These are phyloP conservation scores for Periparus ater DNA, from an alignment of 2,797 vertebrate species.

Conservation along the genomic window DNA sequence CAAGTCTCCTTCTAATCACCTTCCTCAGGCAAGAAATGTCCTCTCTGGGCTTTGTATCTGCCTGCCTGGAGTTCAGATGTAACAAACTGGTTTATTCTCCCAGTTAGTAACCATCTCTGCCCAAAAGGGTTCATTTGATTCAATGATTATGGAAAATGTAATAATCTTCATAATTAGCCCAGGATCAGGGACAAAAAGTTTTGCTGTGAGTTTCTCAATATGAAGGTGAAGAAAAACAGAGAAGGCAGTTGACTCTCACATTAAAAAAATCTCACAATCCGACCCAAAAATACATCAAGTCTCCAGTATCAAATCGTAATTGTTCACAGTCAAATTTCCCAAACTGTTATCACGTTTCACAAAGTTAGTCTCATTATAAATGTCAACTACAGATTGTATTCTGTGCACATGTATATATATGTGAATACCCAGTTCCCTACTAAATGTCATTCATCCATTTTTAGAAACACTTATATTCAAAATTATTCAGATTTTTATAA, in stretches of 20 bases:
- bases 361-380: conserved; percentile 41
- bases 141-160: background rate
- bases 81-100: background rate
- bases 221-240: background rate
- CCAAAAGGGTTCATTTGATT: background rate
- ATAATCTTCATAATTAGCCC: background rate
- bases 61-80: background rate
- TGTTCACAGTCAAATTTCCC: background rate
- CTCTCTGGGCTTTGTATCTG: background rate
- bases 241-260: background rate
- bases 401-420: conserved; percentile 45
- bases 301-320: background rate
- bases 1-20: background rate
- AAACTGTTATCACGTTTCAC: background rate
- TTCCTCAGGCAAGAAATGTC: background rate
- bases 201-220: background rate
- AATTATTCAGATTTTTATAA: conserved; percentile 62
- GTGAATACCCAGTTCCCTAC: conserved; percentile 48
- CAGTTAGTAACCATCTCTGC: background rate
- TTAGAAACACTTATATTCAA: conserved; percentile 69
- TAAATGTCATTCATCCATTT: conserved; percentile 66
- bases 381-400: conserved; percentile 57
- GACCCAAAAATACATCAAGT: background rate
- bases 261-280: background rate
- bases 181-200: background rate